Evolutionary conservation across 2,888 invertebrate species (phyloP).

Genomic region (Diploptera punctata): DNA sequence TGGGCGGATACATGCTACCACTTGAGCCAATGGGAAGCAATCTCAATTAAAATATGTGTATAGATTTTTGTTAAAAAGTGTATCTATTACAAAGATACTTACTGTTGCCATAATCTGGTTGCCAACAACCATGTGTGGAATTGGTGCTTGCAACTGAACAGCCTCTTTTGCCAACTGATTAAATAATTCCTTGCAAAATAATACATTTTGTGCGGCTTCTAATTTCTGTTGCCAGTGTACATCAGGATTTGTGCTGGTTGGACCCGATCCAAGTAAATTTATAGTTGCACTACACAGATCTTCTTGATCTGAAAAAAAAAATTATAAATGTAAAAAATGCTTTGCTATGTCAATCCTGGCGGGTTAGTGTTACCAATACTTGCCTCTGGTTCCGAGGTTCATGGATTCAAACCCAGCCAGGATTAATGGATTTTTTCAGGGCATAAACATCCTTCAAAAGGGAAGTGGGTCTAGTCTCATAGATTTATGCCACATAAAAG

Average conservation of each 20-base stretch:
- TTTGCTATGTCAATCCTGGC: background rate
- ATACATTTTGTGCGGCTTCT: constrained; percentile 96
- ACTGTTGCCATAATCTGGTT: constrained; percentile 97
- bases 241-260: constrained; percentile 74
- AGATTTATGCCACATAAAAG: too few relatives aligned
- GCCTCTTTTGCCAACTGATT: constrained; percentile 94
- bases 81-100: too few relatives aligned
- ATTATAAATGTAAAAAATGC: background rate
- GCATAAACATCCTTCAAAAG: too few relatives aligned
- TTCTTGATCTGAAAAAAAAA: constrained; percentile 76
- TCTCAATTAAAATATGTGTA: too few relatives aligned
- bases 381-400: too few relatives aligned
- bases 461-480: too few relatives aligned
- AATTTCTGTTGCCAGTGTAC: constrained; percentile 94
- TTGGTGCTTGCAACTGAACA: constrained; percentile 89
- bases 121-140: constrained; percentile 96
- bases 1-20: too few relatives aligned
- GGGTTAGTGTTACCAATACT: background rate
- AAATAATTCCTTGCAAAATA: constrained; percentile 96
- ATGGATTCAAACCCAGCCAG: too few relatives aligned
- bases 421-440: too few relatives aligned
- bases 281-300: constrained; percentile 86
- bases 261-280: constrained; percentile 77
- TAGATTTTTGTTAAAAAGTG: too few relatives aligned
- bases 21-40: too few relatives aligned